A percentile compares a stretch with the other conserved stretches of the same genome.
Evolutionary conservation across 2,113 vertebrate species (phyloP).

Genomic region (Naja naja): DNA sequence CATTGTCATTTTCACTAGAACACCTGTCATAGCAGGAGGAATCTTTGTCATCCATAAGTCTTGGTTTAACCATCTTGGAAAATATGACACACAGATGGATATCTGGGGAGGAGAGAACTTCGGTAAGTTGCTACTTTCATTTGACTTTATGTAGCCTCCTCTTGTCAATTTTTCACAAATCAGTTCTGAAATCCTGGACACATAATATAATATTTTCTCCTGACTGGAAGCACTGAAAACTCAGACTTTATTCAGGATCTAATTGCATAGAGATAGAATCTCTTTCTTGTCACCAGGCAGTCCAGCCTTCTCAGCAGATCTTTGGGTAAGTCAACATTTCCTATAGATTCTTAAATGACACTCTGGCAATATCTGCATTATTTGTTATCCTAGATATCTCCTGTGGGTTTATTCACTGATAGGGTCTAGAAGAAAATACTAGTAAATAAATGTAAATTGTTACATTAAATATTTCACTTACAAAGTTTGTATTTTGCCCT

Average conservation of each 20-base stretch:
- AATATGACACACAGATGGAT: slow-evolving; percentile 98
- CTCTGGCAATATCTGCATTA: not conserved
- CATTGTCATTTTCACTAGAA: slow-evolving; percentile 71
- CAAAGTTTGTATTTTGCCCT: no score
- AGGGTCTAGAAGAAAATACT: not conserved
- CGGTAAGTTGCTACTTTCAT: slow-evolving; percentile 75
- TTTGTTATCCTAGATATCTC: not conserved
- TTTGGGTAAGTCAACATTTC: not conserved
- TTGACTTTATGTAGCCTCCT: not conserved
- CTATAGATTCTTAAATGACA: not conserved
- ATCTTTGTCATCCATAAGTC: slow-evolving; percentile 97
- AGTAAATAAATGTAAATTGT: not conserved
- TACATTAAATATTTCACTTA: slow-evolving; percentile 1
- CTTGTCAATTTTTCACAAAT: not conserved
- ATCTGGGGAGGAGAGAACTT: slow-evolving; percentile 99
- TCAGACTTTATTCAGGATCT: not conserved
- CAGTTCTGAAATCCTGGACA: not conserved
- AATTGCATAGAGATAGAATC: not conserved
- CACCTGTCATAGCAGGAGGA: slow-evolving; percentile 95
- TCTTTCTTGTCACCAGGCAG: not conserved
- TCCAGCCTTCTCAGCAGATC: not conserved
- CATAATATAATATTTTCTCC: not conserved
- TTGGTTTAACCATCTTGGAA: slow-evolving; percentile 98
- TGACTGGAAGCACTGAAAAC: not conserved
- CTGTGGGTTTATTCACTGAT: not conserved